Evolutionary conservation across 2,888 invertebrate genomes (phyloP).

Genomic region (Apamea anceps): DNA sequence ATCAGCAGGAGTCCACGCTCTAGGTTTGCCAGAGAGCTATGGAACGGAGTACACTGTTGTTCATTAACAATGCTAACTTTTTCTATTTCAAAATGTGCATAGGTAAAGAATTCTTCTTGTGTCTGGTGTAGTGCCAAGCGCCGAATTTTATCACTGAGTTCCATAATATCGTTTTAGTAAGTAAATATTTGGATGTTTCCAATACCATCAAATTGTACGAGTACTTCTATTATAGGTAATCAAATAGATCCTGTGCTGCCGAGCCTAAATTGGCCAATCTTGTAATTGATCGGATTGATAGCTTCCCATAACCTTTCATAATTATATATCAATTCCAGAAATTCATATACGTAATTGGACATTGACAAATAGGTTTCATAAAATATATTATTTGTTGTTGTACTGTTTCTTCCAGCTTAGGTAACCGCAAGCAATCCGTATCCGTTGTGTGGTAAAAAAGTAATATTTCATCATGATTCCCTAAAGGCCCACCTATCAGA

Average conservation of each 20-base stretch:
- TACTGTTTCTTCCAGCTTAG: neutral
- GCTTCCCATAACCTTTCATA: neutral
- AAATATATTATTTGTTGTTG: slow-evolving; percentile 6
- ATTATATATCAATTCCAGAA: neutral
- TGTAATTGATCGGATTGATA: neutral
- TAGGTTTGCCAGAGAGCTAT: too few species aligned
- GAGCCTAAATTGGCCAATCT: neutral
- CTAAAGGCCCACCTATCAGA: slow-evolving; percentile 30
- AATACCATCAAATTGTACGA: neutral
- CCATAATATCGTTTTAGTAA: too few species aligned
- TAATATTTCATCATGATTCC: slow-evolving; percentile 42
- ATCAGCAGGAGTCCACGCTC: too few species aligned
- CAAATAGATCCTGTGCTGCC: neutral
- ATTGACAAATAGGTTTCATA: neutral
- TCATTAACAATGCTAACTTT: neutral
- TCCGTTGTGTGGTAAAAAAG: slow-evolving; percentile 30
- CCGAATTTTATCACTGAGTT: neutral
- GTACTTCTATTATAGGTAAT: neutral
- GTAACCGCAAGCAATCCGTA: neutral
- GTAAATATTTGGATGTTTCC: neutral
- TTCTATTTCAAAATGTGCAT: neutral
- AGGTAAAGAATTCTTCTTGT: neutral
- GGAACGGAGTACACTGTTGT: neutral
- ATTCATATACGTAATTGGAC: neutral
- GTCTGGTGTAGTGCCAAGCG: neutral